A percentile compares a stretch with the other conserved stretches of the same genome.
phyloP scores from a whole-genome alignment of 2,888 invertebrate genomes.

The Coenonympha arcania region DNA sequence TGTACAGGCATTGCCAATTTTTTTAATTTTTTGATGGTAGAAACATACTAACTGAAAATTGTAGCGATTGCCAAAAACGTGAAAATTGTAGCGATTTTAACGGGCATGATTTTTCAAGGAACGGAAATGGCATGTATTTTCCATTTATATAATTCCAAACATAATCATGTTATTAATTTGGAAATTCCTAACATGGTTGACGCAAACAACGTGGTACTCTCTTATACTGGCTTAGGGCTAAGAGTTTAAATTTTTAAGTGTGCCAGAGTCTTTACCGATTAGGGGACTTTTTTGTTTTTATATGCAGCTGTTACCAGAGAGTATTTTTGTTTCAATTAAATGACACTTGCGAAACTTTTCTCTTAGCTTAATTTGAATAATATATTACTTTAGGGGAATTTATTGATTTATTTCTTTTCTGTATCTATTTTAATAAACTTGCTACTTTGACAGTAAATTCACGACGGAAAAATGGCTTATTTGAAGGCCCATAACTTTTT shows the following conservation, averaged over 20 bases:
- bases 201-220: no score
- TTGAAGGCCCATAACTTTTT: no score
- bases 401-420: neutral
- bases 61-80: no score
- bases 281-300: conserved; percentile 11
- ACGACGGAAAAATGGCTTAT: no score
- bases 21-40: conserved; percentile 9
- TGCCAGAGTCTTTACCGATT: neutral
- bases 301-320: conserved; percentile 23
- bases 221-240: no score
- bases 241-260: no score
- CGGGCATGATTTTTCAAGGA: no score
- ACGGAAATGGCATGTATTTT: no score
- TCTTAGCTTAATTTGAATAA: conserved; percentile 20
- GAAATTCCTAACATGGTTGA: no score
- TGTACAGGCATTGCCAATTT: conserved; percentile 31
- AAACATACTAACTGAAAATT: neutral
- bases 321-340: conserved; percentile 24
- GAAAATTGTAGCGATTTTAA: no score
- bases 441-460: neutral
- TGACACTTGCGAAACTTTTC: conserved; percentile 22
- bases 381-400: conserved; percentile 12
- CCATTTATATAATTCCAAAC: no score
- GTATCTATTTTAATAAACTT: neutral
- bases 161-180: no score